Evolutionary conservation across 2,113 vertebrate species (phyloP), one percentile per base, ranked within the genome.

Genomic region (Cisticola juncidis): DNA sequence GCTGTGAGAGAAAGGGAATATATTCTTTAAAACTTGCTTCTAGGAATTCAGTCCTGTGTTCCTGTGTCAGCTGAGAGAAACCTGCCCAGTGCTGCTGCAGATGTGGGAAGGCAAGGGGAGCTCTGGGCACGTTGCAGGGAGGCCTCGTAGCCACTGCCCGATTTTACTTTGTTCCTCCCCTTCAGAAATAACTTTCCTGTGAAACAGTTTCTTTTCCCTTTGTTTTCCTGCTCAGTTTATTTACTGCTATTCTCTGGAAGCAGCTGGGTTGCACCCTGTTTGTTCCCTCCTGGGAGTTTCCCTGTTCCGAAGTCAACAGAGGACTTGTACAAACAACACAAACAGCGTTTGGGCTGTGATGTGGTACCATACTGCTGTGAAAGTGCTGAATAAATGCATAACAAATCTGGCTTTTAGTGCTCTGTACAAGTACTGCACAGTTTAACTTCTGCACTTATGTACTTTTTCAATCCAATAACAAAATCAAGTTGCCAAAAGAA

Each of bases 311-410:
- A 92, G 65, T 88, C 79, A 76, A 44, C 14, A 60, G 82, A 12
- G 1, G 5, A 73, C 60, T 91, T 84, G 88, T 70, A 66, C 77
- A 60, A 91, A 69, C 64, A 65, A 2, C 38, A 8, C 0, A 0
- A 90, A 47, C 86, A 58, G 86, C 4, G 0, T 44, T 85, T 23
- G 79, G 51, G 29, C 89, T 94, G 50, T 73, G 93, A 74, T 88
- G 22, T 2, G 44, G 35, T 17, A 62, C 64, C 36, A 22, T 0
- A 4, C 42, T 88, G 50, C 91, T 50, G 33, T 33, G 23, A 35
- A 86, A 87, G 77, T 53, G 38, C 77, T 44, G 86, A 74, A 94
- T 88, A 90, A 95, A 95, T 82, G 60, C 87, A 79, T 73, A 92
- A 88, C 65, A 86, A 86, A 90, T 84, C 69, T 60, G 6, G 1